Conservation (phyloP, 2,113 vertebrate genomes). For the Narcine bancroftii region DNA sequence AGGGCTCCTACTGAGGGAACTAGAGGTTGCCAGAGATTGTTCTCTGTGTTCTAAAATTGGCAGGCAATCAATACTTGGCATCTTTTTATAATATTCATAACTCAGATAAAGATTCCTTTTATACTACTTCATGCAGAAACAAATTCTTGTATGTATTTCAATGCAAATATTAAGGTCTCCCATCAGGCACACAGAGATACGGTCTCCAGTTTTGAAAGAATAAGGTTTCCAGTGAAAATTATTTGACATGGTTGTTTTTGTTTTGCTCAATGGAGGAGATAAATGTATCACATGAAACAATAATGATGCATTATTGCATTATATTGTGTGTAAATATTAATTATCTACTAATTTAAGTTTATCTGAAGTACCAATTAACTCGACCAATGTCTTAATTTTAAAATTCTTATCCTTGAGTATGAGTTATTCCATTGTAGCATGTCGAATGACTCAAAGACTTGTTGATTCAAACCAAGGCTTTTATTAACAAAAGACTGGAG, state of each 20-base stretch:
- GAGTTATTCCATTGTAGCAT: not conserved
- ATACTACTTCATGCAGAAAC: not conserved
- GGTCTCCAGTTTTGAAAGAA: not conserved
- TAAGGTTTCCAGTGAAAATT: not conserved
- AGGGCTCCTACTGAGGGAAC: not conserved
- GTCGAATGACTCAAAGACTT: no score
- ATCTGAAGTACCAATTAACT: no score
- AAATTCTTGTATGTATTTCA: not conserved
- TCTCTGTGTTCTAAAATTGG: not conserved
- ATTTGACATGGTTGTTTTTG: not conserved
- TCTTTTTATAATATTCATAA: not conserved
- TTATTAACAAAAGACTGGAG: no score
- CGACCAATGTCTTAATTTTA: not conserved
- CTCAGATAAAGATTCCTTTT: not conserved
- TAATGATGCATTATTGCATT: not conserved
- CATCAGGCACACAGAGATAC: not conserved
- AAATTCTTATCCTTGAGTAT: not conserved
- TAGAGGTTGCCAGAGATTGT: not conserved
- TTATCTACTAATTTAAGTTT: not conserved
- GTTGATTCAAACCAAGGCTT: no score
- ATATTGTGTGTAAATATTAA: not conserved
- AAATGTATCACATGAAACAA: not conserved
- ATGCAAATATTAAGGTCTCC: not conserved
- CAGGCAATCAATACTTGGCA: constrained; percentile 3
- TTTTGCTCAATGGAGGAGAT: not conserved